Evolutionary conservation across 2,797 vertebrate genomes (phyloP).

Genomic region (Benthosema pterotum): DNA sequence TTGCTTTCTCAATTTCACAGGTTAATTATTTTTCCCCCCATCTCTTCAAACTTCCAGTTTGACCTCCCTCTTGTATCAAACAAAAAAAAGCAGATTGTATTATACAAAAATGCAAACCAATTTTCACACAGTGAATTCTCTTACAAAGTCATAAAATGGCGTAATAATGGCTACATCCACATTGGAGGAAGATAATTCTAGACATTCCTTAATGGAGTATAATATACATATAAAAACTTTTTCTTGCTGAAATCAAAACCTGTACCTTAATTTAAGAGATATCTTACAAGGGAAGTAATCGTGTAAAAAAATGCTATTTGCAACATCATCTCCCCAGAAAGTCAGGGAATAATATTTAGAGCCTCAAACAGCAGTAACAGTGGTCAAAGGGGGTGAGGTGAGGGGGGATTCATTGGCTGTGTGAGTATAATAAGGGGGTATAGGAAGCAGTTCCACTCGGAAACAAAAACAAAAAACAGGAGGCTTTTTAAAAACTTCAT

Average conservation of each 20-base stretch:
- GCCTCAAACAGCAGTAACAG: slow-evolving; percentile 82
- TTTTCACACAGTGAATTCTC: slow-evolving; percentile 93
- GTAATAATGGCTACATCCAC: slow-evolving; percentile 90
- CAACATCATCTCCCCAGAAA: slow-evolving; percentile 81
- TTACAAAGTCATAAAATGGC: slow-evolving; percentile 91
- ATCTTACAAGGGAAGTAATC: slow-evolving; percentile 86
- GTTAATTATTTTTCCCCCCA: slow-evolving; percentile 75
- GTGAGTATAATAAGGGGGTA: slow-evolving; percentile 62
- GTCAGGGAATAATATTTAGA: slow-evolving; percentile 80
- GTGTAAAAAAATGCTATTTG: slow-evolving; percentile 84
- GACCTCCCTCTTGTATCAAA: slow-evolving; percentile 81
- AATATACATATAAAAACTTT: slow-evolving; percentile 88
- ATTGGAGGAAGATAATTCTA: slow-evolving; percentile 91
- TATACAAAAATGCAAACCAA: slow-evolving; percentile 92
- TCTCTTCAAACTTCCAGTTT: slow-evolving; percentile 84
- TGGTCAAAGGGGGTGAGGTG: slow-evolving; percentile 67
- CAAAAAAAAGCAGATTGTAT: slow-evolving; percentile 87
- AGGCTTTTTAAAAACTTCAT: slow-evolving; percentile 71
- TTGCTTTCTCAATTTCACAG: slow-evolving; percentile 84
- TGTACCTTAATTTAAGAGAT: slow-evolving; percentile 90
- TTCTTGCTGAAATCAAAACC: slow-evolving; percentile 87
- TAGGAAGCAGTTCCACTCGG: slow-evolving; percentile 75
- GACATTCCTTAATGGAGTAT: slow-evolving; percentile 93
- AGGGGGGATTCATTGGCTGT: slow-evolving; percentile 64
- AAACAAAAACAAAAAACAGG: slow-evolving; percentile 72